Percentiles rank a stretch among this genome's conserved stretches.
These are phyloP conservation scores for Ornithoptera alexandrae DNA, from an alignment of 2,888 invertebrate genomes.

Conservation along the genomic window DNA sequence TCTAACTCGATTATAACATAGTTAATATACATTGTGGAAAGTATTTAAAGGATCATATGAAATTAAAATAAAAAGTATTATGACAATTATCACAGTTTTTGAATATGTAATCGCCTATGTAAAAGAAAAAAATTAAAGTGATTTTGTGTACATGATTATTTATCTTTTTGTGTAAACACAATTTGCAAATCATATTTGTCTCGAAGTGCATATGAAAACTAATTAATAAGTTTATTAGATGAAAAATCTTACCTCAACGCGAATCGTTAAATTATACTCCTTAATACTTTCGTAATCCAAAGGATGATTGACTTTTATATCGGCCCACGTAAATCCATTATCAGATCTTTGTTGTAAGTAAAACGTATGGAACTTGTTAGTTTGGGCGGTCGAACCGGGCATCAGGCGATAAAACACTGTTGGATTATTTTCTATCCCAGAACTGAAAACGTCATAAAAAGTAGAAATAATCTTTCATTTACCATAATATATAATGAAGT, in stretches of 20 bases:
- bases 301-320: slow-evolving; percentile 97
- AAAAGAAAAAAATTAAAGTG: too few relatives aligned
- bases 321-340: slow-evolving; percentile 96
- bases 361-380: slow-evolving; percentile 97
- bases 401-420: slow-evolving; percentile 97
- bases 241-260: slow-evolving; percentile 89
- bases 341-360: slow-evolving; percentile 96
- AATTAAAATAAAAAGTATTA: too few relatives aligned
- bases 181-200: background rate
- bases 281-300: slow-evolving; percentile 96
- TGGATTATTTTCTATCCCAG: slow-evolving; percentile 97
- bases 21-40: too few relatives aligned
- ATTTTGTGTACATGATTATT: background rate
- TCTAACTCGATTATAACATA: too few relatives aligned
- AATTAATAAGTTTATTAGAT: background rate
- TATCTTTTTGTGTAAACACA: background rate
- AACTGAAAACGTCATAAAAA: slow-evolving; percentile 81
- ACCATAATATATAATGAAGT: slow-evolving; percentile 27
- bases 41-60: too few relatives aligned
- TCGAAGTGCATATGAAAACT: background rate
- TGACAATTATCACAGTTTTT: too few relatives aligned
- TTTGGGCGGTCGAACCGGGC: slow-evolving; percentile 97
- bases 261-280: slow-evolving; percentile 96
- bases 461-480: slow-evolving; percentile 15
- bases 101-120: too few relatives aligned